Percentiles rank a stretch among this genome's conserved stretches.
Evolutionary conservation across 1,140 invertebrate genomes (phyloP).

Genomic region (Pantala flavescens): DNA sequence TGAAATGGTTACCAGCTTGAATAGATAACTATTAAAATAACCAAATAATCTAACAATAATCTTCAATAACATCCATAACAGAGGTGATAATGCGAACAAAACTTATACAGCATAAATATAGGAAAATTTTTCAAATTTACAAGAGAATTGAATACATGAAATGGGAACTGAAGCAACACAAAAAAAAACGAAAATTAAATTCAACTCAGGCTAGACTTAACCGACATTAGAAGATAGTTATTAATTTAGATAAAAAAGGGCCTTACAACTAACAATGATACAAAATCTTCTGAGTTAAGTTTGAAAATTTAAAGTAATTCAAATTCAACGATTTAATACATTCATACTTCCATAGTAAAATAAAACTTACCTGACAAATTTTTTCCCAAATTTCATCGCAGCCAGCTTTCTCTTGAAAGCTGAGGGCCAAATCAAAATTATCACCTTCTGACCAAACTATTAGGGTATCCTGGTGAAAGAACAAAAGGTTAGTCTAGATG

Average conservation of each 20-base stretch:
- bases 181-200: too few relatives aligned
- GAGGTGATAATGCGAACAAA: slow-evolving; percentile 14
- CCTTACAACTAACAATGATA: too few relatives aligned
- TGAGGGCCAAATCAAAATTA: slow-evolving; percentile 96
- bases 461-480: slow-evolving; percentile 67
- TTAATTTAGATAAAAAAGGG: too few relatives aligned
- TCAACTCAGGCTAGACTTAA: too few relatives aligned
- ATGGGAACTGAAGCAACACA: too few relatives aligned
- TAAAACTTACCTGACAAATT: slow-evolving; percentile 79
- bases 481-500: slow-evolving; percentile 16
- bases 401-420: slow-evolving; percentile 99
- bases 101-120: slow-evolving; percentile 17
- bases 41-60: slow-evolving; percentile 17
- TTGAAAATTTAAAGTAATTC: too few relatives aligned
- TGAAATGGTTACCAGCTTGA: slow-evolving; percentile 64
- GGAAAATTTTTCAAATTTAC: too few relatives aligned
- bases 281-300: too few relatives aligned
- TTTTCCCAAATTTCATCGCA: slow-evolving; percentile 99
- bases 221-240: too few relatives aligned
- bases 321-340: too few relatives aligned
- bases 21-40: slow-evolving; percentile 42
- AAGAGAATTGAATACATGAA: too few relatives aligned
- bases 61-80: not conserved
- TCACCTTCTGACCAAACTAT: slow-evolving; percentile 99
- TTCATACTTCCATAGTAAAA: not conserved